phyloP scores from a whole-genome alignment of 2,888 invertebrate genomes.

The Cybosia mesomella region DNA sequence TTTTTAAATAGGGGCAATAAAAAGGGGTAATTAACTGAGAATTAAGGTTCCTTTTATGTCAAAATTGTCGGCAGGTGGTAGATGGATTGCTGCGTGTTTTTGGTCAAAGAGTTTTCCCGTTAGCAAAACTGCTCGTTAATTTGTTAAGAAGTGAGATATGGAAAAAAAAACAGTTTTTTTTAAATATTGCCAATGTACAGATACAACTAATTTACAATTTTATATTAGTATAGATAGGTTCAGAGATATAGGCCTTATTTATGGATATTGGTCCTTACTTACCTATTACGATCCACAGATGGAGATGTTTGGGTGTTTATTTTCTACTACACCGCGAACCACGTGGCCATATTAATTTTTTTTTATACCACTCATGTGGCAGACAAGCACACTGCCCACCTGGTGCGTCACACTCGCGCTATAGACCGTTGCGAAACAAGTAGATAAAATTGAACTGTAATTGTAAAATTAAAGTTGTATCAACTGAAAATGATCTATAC shows the following conservation, averaged over 20 bases:
- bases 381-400: too few species aligned
- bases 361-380: too few species aligned
- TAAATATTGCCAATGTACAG: too few species aligned
- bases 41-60: constrained; percentile 19
- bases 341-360: not conserved
- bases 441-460: not conserved
- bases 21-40: constrained; percentile 23
- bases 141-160: not conserved
- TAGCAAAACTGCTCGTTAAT: not conserved
- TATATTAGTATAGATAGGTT: too few species aligned
- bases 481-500: not conserved
- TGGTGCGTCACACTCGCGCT: too few species aligned
- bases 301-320: too few species aligned
- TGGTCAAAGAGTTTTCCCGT: constrained; percentile 22
- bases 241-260: too few species aligned
- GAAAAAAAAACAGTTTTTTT: too few species aligned
- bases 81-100: constrained; percentile 5
- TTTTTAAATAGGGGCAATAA: constrained; percentile 23
- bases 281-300: too few species aligned
- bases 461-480: not conserved
- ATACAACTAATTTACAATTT: too few species aligned
- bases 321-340: not conserved
- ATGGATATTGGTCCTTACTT: not conserved
- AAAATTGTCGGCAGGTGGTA: constrained; percentile 11
- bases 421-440: too few species aligned